Percentiles rank a stretch among this genome's conserved stretches.
phyloP scores from a whole-genome alignment of 2,797 vertebrate genomes.

The Myotis findleyi region DNA sequence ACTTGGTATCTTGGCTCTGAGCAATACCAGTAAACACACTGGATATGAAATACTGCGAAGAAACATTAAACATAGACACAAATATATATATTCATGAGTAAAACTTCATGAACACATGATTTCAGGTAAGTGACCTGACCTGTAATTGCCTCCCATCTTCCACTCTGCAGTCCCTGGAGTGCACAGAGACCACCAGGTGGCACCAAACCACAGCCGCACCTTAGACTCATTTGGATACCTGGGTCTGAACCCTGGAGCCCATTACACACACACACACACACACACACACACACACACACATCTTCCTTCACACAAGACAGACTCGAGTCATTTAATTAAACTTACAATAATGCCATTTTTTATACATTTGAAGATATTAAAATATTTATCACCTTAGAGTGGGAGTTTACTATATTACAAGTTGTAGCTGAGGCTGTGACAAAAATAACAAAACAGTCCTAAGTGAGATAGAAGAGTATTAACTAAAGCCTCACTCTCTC shows the following conservation, averaged over 20 bases:
- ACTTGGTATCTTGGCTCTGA: not conserved
- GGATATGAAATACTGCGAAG: not conserved
- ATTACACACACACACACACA: not conserved
- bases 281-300: not conserved
- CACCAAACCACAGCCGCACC: slow-evolving; percentile 69
- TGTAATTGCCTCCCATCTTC: not conserved
- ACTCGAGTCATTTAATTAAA: not conserved
- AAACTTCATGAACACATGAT: not conserved
- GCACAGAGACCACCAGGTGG: slow-evolving; percentile 73
- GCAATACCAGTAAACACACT: not conserved
- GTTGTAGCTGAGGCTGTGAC: not conserved
- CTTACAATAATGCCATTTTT: not conserved
- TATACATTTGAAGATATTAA: not conserved
- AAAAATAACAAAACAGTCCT: not conserved
- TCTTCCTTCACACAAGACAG: not conserved
- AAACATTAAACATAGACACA: slow-evolving; percentile 22
- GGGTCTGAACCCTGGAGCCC: not conserved
- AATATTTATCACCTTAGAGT: slow-evolving; percentile 6
- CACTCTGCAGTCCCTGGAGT: not conserved
- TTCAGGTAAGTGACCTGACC: not conserved
- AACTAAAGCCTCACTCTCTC: not conserved
- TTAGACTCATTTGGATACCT: not conserved
- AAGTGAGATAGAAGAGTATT: not conserved
- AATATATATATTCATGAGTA: not conserved
- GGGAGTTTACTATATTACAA: not conserved